phyloP scores from a whole-genome alignment of 2,888 invertebrate genomes.

The Rhabditophanes sp. region DNA sequence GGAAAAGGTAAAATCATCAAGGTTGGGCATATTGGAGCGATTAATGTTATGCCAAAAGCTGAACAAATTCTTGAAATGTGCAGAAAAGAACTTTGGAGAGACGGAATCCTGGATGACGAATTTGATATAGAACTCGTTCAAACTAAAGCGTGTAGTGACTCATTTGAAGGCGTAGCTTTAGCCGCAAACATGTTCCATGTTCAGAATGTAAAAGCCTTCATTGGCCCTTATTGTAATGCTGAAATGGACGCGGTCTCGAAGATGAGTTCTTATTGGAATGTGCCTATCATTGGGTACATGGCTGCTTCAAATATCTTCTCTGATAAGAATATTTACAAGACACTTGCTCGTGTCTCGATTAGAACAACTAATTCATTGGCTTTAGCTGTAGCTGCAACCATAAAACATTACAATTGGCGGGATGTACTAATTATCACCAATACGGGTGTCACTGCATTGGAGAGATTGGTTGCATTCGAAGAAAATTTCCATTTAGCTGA shows the following conservation, averaged over 20 bases:
- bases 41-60: constrained; percentile 33
- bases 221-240: constrained; percentile 41
- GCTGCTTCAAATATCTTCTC: constrained; percentile 37
- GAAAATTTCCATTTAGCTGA: constrained; percentile 30
- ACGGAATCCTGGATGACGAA: constrained; percentile 30
- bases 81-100: constrained; percentile 23
- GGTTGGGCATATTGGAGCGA: constrained; percentile 39
- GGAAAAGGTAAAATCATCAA: too few species aligned
- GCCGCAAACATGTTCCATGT: constrained; percentile 42
- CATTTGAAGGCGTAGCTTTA: constrained; percentile 41
- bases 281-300: constrained; percentile 42
- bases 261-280: constrained; percentile 41
- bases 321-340: constrained; percentile 38
- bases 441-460: constrained; percentile 37
- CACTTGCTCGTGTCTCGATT: constrained; percentile 35
- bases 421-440: constrained; percentile 38
- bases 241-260: constrained; percentile 42
- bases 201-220: constrained; percentile 37
- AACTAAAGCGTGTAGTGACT: constrained; percentile 31
- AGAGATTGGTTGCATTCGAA: constrained; percentile 31
- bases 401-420: constrained; percentile 40
- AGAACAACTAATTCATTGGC: constrained; percentile 41
- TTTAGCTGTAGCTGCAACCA: constrained; percentile 25
- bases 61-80: constrained; percentile 35
- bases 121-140: constrained; percentile 34